Evolutionary conservation across 2,113 vertebrate species (phyloP), one percentile per base, ranked within the genome.

Genomic region (Athene noctua): DNA sequence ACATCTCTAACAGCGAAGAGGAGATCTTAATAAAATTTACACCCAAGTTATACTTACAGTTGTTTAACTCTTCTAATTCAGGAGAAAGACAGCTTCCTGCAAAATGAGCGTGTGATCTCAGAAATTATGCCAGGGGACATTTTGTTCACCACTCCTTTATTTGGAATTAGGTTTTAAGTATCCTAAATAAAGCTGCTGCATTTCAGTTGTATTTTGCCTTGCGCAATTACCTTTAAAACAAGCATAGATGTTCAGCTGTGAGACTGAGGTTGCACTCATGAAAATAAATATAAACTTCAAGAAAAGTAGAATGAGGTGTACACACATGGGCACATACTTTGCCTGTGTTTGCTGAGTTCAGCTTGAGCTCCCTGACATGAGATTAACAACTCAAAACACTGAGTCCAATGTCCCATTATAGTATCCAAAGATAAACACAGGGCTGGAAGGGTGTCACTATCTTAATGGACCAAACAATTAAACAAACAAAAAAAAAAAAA

Each of bases 301-400:
- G 26, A 87, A 87, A 68, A 81, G n/a, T 1, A 74, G 36, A 34
- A 30, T 46, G 34, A 58, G 34, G 9, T 38, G 26, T 34, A 26
- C 5, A 19, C 32, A 22, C 5, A 2, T 1, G 8, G 30, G 32
- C 9, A 44, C 1, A 4, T 17, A 19, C 7, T 67, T 44, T 51
- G 22, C 13, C 32, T 44, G 20, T 6, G 3, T 62, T 72, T 80
- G 12, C 52, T 11, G 7, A 7, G 4, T 46, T 91, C 68, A 63
- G 15, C 20, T 78, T 63, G 36, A 57, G n/a, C 34, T 85, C 26
- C 23, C 52, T 87, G 29, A 75, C 1, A 2, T 1, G 70, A 38
- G 15, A 80, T 67, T 65, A 78, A 44, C 16, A 55, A 46, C 26
- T 82, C 19, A 61, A 90, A 61, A 38, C 19, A 49, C 34, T 82